These are phyloP conservation scores for Esox niger DNA, from an alignment of 2,113 vertebrate species.

Conservation along the genomic window DNA sequence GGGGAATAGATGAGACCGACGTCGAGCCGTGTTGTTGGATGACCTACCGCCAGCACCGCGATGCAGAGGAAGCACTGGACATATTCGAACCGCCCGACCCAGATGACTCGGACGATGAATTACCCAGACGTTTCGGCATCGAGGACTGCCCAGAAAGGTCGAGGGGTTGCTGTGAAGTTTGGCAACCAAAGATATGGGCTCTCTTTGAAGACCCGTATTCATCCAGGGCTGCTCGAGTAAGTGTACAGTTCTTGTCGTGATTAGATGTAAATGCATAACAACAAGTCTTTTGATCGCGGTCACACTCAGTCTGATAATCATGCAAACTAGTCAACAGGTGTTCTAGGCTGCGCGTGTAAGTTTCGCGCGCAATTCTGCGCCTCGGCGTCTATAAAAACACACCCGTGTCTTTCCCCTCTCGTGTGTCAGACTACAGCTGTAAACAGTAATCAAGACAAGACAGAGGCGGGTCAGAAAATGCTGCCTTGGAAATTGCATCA, in stretches of 20 bases:
- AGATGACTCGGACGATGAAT: slow-evolving; percentile 70
- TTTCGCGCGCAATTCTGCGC: background rate
- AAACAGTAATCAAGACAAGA: too few species aligned
- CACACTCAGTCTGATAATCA: background rate
- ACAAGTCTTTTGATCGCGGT: background rate
- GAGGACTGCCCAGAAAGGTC: slow-evolving; percentile 79
- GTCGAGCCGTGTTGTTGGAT: slow-evolving; percentile 99
- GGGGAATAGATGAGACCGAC: slow-evolving; percentile 97
- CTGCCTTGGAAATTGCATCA: too few species aligned
- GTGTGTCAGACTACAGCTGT: background rate
- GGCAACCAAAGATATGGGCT: slow-evolving; percentile 92
- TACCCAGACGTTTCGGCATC: slow-evolving; percentile 79
- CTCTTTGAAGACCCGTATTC: slow-evolving; percentile 97
- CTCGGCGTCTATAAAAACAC: background rate
- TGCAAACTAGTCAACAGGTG: background rate
- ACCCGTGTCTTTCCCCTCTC: background rate
- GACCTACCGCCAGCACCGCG: slow-evolving; percentile 94
- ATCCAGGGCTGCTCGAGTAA: slow-evolving; percentile 91
- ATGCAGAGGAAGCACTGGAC: slow-evolving; percentile 93
- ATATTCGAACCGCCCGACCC: slow-evolving; percentile 91
- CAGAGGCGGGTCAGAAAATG: too few species aligned
- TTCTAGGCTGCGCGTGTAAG: background rate
- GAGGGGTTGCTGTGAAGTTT: slow-evolving; percentile 78
- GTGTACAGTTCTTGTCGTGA: slow-evolving; percentile 39
- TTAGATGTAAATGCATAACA: background rate